phyloP scores from a whole-genome alignment of 2,888 invertebrate species.

The Tribolium freemani region DNA sequence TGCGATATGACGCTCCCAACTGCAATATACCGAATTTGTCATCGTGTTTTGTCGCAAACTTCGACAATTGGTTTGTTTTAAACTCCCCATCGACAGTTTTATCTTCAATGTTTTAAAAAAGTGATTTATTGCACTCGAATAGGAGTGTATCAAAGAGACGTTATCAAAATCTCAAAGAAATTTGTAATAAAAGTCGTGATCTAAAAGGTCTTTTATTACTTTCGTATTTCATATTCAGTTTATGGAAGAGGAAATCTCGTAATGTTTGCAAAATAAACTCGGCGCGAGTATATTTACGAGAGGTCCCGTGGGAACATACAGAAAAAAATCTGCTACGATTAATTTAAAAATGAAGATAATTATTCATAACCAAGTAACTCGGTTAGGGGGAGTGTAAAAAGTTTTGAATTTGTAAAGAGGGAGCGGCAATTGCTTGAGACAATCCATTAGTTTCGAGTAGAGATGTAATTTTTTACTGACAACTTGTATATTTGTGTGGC shows the following conservation, averaged over 20 bases:
- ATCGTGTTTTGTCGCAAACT: background rate
- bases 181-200: conserved; percentile 2
- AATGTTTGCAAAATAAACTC: conserved; percentile 17
- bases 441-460: conserved; percentile 50
- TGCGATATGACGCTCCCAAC: background rate
- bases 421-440: conserved; percentile 50
- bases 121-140: background rate
- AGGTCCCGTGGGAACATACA: background rate
- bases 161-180: background rate
- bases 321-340: conserved; percentile 21
- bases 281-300: background rate
- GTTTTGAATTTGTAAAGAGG: conserved; percentile 47
- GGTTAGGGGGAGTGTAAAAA: conserved; percentile 45
- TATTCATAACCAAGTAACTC: conserved; percentile 44
- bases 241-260: background rate
- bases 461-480: conserved; percentile 52
- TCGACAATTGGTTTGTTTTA: background rate
- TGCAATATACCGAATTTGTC: background rate
- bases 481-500: conserved; percentile 50
- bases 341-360: conserved; percentile 30
- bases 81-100: background rate
- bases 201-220: conserved; percentile 8
- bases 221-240: conserved; percentile 4
- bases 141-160: background rate
- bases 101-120: background rate